Evolutionary conservation across 2,113 vertebrate genomes (phyloP), one percentile per base, ranked within the genome.

Genomic region (Falcunculus frontatus): DNA sequence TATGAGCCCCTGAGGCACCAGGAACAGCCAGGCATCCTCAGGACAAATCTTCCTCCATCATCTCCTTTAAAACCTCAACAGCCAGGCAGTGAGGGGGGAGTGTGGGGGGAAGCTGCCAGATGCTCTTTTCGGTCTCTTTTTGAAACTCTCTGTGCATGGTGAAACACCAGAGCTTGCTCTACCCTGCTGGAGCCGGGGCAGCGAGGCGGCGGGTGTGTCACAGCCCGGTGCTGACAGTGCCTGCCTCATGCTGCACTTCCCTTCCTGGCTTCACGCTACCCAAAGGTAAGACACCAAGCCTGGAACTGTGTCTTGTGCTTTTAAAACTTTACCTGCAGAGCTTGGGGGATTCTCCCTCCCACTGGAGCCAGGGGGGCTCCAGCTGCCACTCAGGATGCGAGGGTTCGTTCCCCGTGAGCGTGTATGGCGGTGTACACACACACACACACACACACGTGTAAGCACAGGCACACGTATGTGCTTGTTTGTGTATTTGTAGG

Each of bases 51-150:
- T 96, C 77, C 65, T 96, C 94, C 97, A 91, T 67, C 97, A 98
- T 59, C 96, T 89, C 97, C 97, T 94, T 87, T 97, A 97, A 98
- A 93, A 81, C 56, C 91, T 53, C 92, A 70, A 16, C 79, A 44
- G 90, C 89, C 81, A 65, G 52, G 33, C 60, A 9, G 79, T 3
- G 76, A 59, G 78, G 91, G 93, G 55, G 73, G 42, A 29, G 10
- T 13, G 19, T 13, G 59, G 57, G 84, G 75, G 41, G 22, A 96
- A 95, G 96, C 97, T 97, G 90, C 87, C 97, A 98, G 98, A 96
- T 97, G 98, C 96, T 97, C 97, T 97, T 92, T 97, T 97, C 63
- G 60, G 93, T 96, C 94, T 96, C 97, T 96, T 97, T 97, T 97
- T 93, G 81, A 96, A 98, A 92, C 92, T 84, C 96, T 77, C 57